A percentile compares a stretch with the other conserved stretches of the same genome.
phyloP scores from a whole-genome alignment of 2,797 vertebrate genomes.

The Neosalanx taihuensis region DNA sequence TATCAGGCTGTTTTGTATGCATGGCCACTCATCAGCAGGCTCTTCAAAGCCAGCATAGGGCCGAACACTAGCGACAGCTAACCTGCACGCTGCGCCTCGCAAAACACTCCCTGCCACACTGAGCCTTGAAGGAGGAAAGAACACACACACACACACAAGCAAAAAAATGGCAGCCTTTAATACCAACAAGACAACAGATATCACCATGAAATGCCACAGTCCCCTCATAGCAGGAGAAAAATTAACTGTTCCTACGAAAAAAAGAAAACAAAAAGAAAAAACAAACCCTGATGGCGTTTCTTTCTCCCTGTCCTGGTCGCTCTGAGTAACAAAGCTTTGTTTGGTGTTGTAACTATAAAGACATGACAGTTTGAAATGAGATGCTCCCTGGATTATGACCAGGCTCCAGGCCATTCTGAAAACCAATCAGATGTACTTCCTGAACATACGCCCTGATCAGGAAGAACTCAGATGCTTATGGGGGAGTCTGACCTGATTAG shows the following conservation, averaged over 20 bases:
- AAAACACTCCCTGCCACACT: slow-evolving; percentile 14
- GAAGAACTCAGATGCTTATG: neutral
- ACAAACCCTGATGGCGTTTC: too few species aligned
- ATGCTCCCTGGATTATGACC: neutral
- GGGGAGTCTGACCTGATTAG: neutral
- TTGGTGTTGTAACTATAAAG: slow-evolving; percentile 2
- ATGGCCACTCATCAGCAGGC: slow-evolving; percentile 60
- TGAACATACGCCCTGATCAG: neutral
- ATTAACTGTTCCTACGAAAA: neutral
- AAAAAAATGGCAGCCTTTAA: slow-evolving; percentile 29
- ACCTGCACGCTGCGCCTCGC: slow-evolving; percentile 37
- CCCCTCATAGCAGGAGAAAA: neutral
- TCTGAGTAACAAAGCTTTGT: slow-evolving; percentile 10
- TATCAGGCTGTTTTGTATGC: slow-evolving; percentile 60
- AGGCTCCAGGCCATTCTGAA: neutral
- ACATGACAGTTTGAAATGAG: slow-evolving; percentile 1
- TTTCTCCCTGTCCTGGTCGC: neutral
- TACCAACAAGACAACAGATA: slow-evolving; percentile 34
- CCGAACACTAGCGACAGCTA: slow-evolving; percentile 51
- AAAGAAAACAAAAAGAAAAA: neutral
- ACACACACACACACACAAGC: too few species aligned
- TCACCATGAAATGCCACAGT: slow-evolving; percentile 30
- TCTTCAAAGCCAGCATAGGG: slow-evolving; percentile 62
- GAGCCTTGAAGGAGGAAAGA: slow-evolving; percentile 15
- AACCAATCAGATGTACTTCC: neutral